phyloP scores from a whole-genome alignment of 2,888 invertebrate species.

The Lasioglossum marginatum region DNA sequence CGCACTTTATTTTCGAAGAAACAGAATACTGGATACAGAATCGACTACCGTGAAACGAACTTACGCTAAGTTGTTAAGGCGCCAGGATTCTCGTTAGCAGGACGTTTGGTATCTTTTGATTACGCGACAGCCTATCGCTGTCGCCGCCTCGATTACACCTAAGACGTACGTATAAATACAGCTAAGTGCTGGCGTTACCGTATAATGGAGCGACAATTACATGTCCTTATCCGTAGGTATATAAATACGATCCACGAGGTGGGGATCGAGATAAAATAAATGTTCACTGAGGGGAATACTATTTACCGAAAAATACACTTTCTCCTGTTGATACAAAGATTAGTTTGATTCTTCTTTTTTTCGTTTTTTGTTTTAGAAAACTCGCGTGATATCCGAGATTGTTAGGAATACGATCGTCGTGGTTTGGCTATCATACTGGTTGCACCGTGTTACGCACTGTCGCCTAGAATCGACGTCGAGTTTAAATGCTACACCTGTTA shows the following conservation, averaged over 20 bases:
- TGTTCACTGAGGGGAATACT: slow-evolving; percentile 35
- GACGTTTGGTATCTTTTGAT: slow-evolving; percentile 65
- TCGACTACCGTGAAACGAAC: slow-evolving; percentile 42
- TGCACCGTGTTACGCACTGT: neutral
- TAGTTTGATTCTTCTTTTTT: slow-evolving; percentile 57
- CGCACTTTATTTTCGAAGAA: slow-evolving; percentile 37
- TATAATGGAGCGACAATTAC: slow-evolving; percentile 38
- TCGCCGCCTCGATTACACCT: slow-evolving; percentile 36
- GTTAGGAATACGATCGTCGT: slow-evolving; percentile 41
- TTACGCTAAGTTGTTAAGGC: slow-evolving; percentile 29
- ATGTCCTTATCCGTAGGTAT: slow-evolving; percentile 34
- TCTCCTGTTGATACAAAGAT: slow-evolving; percentile 57
- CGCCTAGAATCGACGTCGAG: neutral
- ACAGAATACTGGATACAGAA: slow-evolving; percentile 42
- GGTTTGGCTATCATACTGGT: neutral
- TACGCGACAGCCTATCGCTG: slow-evolving; percentile 54
- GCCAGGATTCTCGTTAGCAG: slow-evolving; percentile 33
- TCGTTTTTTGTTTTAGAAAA: slow-evolving; percentile 30
- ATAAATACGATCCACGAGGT: slow-evolving; percentile 49
- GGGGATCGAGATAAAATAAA: slow-evolving; percentile 35
- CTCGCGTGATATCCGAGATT: slow-evolving; percentile 44
- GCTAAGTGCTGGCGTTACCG: slow-evolving; percentile 35
- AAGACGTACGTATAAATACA: slow-evolving; percentile 53
- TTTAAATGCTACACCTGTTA: slow-evolving; percentile 27
- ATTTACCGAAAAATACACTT: slow-evolving; percentile 69